Evolutionary conservation across 2,797 vertebrate species (phyloP), one percentile per base, ranked within the genome.

Genomic region (Sorex maritimensis): DNA sequence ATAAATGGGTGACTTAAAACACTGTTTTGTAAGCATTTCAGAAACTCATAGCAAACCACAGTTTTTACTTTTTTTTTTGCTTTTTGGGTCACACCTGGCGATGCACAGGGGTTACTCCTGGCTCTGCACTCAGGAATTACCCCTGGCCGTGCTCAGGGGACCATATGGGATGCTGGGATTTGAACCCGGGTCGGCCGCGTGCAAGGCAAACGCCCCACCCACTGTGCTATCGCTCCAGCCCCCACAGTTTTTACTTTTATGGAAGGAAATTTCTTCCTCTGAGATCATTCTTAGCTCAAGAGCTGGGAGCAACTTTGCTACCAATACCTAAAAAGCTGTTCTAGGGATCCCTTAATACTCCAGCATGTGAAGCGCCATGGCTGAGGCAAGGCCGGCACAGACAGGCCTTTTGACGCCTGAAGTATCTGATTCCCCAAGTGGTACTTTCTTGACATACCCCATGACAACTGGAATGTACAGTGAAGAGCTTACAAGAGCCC

Each of bases 11-110:
- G 14, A 63, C 38, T 85, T 82, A 63, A 4, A 96, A 84, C 61
- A 86, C 5, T 52, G 23, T 61, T 10, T 61, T 69, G 69, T 73
- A 83, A 58, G 38, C 34, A 85, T 81, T 94, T 94, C 81, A 92
- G 52, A 90, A 92, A 21, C 81, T 83, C n/a, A 6, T 67, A 61
- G 34, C 19, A 74, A 94, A 12, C 26, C 69, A 63, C 26, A 86
- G 46, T 44, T 83, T 91, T 92, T 73, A 85, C 34, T 85, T 93
- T 84, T 80, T n/a, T n/a, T n/a, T n/a, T n/a, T n/a, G n/a, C n/a
- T n/a, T n/a, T n/a, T n/a, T n/a, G n/a, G n/a, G n/a, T n/a, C n/a
- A n/a, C n/a, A n/a, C n/a, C n/a, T n/a, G n/a, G n/a, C n/a, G n/a
- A n/a, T n/a, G n/a, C n/a, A n/a, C n/a, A n/a, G n/a, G n/a, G n/a